Base-by-base conservation (phyloP, 2,113 vertebrate genomes). In the Hepsetus odoe region DNA sequence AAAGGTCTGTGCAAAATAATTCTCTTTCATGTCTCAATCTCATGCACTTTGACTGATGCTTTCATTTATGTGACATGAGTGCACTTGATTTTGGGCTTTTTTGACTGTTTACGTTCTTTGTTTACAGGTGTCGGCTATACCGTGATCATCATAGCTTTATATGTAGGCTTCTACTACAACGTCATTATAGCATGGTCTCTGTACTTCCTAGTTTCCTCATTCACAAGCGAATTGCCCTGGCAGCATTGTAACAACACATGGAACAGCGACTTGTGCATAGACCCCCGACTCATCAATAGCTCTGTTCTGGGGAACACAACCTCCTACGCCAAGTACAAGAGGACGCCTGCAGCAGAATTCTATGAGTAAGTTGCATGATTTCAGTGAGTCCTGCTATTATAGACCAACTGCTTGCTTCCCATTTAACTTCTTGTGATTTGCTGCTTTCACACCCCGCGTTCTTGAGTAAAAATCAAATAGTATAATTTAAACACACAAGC, bases 111-210 rank as follows among this genome's bases (percentile, higher is more conserved):
- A 2, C 42, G 16, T 58, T 16, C 8, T 58, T 85, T 58, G 82
- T 88, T 72, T 4, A 18, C 79, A 99, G 97, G 98, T 83, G 97
- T 99, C 65, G 98, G 98, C 88, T 99, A 99, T 22, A 94, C 96
- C 2, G 98, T 99, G 89, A 99, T 99, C 87, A 83, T 99, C 89
- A 99, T 99, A 80, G 98, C 98, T 18, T 87, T 99, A 65, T 99
- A 99, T 12, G 96, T 99, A 44, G 98, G 98, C 84, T 99, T 99
- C 94, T 99, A 99, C 93, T 99, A 99, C 94, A 99, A 99, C 0
- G 96, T 98, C 89, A 99, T 99, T 91, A 99, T 99, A 46, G 98
- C 98, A 74, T 99, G 97, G 98, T 98, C 97, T 1, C 93, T 99
- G 20, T 92, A 97, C 92, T 99, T 99, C 88, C 93, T 99, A 81